Conservation (phyloP, 2,888 invertebrate species). For the Drosophila niveifrons region DNA sequence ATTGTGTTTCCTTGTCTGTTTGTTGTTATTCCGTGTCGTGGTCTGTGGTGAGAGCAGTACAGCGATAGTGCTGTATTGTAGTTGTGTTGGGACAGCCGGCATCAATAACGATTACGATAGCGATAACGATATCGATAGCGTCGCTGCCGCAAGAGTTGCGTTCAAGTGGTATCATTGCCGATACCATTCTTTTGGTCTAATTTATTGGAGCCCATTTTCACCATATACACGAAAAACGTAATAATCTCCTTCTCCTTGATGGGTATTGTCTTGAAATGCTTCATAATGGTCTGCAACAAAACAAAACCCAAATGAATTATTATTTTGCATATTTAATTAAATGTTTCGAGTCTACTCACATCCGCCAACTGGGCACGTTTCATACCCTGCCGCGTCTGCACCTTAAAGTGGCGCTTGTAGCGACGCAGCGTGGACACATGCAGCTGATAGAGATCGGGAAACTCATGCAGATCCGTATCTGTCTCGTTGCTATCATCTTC, state of each 20-base stretch:
- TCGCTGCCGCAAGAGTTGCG: slow-evolving; percentile 37
- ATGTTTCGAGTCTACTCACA: slow-evolving; percentile 87
- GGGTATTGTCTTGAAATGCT: slow-evolving; percentile 97
- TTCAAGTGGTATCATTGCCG: slow-evolving; percentile 83
- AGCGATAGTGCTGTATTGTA: slow-evolving; percentile 26
- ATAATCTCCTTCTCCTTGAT: slow-evolving; percentile 97
- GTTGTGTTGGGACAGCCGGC: slow-evolving; percentile 33
- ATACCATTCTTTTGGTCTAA: slow-evolving; percentile 85
- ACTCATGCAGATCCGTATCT: slow-evolving; percentile 96
- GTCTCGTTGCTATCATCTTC: slow-evolving; percentile 97
- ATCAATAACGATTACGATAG: slow-evolving; percentile 34
- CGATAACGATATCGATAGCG: slow-evolving; percentile 32
- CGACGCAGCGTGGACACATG: slow-evolving; percentile 97
- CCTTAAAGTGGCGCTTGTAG: slow-evolving; percentile 97
- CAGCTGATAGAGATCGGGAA: slow-evolving; percentile 95
- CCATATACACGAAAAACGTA: slow-evolving; percentile 97
- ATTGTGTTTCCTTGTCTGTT: slow-evolving; percentile 1
- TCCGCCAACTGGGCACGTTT: slow-evolving; percentile 98
- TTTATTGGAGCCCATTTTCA: slow-evolving; percentile 91
- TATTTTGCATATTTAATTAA: neutral
- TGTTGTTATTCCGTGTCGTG: slow-evolving; percentile 4
- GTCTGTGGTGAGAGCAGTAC: slow-evolving; percentile 25
- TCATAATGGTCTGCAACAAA: slow-evolving; percentile 91
- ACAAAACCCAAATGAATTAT: neutral
- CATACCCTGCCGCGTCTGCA: slow-evolving; percentile 94